Percentiles rank a stretch among this genome's conserved stretches.
Evolutionary conservation across 2,113 vertebrate species (phyloP).

Genomic region (Xerus inauris): DNA sequence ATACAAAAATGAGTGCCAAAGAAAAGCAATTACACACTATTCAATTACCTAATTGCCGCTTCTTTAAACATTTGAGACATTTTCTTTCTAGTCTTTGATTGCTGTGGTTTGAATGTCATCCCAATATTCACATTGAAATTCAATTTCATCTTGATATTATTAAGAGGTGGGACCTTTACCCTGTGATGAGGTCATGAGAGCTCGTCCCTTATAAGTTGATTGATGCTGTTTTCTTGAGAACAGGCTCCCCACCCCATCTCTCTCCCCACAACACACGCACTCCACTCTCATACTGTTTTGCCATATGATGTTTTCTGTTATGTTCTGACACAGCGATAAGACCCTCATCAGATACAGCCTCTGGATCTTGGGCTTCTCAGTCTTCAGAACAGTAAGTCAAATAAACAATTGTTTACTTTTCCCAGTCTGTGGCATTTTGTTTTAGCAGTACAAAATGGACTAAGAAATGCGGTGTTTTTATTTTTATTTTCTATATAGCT

Average conservation of each 20-base stretch:
- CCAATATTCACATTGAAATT: not conserved
- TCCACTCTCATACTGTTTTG: not conserved
- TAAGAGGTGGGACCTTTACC: not conserved
- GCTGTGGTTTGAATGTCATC: not conserved
- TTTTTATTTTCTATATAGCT: not conserved
- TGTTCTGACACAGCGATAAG: too few species aligned
- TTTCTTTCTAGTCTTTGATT: not conserved
- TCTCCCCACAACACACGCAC: not conserved
- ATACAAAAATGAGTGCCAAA: not conserved
- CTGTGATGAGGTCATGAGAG: not conserved
- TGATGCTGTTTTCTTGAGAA: not conserved
- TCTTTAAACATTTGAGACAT: not conserved
- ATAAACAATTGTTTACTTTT: not conserved
- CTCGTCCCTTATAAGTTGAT: not conserved
- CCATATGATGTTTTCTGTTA: not conserved
- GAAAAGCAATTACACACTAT: not conserved
- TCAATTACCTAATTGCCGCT: not conserved
- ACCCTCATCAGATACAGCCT: not conserved
- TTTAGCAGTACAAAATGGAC: not conserved
- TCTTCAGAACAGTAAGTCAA: not conserved
- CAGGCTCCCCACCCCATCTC: not conserved
- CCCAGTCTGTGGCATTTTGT: not conserved
- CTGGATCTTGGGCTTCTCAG: not conserved
- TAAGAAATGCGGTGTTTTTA: not conserved
- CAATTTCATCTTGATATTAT: not conserved